Conservation (phyloP, 2,888 invertebrate species). For the Chrysodeixis includens region DNA sequence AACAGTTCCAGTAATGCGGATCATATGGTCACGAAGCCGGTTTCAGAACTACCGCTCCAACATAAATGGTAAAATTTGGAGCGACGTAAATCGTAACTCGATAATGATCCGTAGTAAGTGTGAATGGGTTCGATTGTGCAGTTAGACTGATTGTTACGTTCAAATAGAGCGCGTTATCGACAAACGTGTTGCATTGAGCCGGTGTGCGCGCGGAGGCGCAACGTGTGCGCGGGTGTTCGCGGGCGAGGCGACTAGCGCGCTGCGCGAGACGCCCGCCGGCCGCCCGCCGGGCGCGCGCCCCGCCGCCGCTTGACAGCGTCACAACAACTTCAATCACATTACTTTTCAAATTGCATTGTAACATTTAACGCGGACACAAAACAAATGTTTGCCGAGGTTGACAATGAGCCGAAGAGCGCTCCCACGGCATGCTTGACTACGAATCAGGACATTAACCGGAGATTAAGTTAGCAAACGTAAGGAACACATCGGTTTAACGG, state of each 20-base stretch:
- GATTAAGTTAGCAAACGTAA: conserved; percentile 39
- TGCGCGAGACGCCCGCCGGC: conserved; percentile 52
- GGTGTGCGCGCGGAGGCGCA: conserved; percentile 58
- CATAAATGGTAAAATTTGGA: conserved; percentile 55
- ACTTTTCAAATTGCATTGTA: conserved; percentile 81
- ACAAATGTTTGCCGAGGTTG: conserved; percentile 69
- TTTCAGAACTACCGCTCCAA: conserved; percentile 64
- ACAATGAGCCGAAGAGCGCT: conserved; percentile 68
- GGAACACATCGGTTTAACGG: conserved; percentile 50
- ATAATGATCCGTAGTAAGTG: conserved; percentile 61
- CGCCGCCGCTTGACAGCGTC: conserved; percentile 71
- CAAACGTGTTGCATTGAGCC: conserved; percentile 61
- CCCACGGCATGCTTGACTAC: conserved; percentile 76
- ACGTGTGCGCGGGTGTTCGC: conserved; percentile 82
- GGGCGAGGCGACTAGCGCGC: conserved; percentile 80
- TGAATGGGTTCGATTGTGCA: conserved; percentile 71
- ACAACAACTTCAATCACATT: conserved; percentile 78
- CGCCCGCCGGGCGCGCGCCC: conserved; percentile 58
- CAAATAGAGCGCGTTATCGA: conserved; percentile 84
- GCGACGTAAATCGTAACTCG: conserved; percentile 57
- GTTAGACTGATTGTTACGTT: conserved; percentile 74
- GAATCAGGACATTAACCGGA: conserved; percentile 64
- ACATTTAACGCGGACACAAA: conserved; percentile 70
- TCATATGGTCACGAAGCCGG: conserved; percentile 84
- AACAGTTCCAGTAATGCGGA: conserved; percentile 70